Evolutionary conservation across 1,140 invertebrate species (phyloP).

Genomic region (Drosophila busckii): DNA sequence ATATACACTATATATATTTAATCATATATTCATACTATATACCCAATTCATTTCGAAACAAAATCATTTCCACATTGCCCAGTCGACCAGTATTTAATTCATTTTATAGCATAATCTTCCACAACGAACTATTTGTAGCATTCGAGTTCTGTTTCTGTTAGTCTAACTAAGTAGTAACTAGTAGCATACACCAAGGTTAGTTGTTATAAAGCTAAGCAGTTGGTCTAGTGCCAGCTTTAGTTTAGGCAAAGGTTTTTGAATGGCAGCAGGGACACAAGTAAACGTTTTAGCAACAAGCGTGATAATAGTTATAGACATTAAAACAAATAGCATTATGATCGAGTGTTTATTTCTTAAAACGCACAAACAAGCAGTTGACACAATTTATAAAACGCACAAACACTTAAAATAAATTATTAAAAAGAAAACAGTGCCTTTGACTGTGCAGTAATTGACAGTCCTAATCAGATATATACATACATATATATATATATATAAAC

Average conservation of each 20-base stretch:
- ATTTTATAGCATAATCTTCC: no score
- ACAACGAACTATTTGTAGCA: slow-evolving; percentile 57
- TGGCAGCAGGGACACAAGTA: slow-evolving; percentile 60
- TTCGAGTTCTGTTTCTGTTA: slow-evolving; percentile 44
- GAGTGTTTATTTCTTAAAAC: slow-evolving; percentile 10
- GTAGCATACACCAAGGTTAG: slow-evolving; percentile 6
- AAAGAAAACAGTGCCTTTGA: slow-evolving; percentile 66
- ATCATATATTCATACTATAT: slow-evolving; percentile 4
- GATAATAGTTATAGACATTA: slow-evolving; percentile 41
- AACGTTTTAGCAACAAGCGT: slow-evolving; percentile 57
- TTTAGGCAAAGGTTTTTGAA: slow-evolving; percentile 36
- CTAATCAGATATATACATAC: slow-evolving; percentile 15
- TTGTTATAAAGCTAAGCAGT: slow-evolving; percentile 39
- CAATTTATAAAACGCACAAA: slow-evolving; percentile 12
- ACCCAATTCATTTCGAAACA: not conserved
- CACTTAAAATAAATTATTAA: slow-evolving; percentile 3
- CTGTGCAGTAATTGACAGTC: slow-evolving; percentile 27
- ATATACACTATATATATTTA: not conserved
- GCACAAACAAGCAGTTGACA: slow-evolving; percentile 30
- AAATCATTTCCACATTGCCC: slow-evolving; percentile 1
- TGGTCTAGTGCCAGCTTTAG: not conserved
- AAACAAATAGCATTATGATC: no score
- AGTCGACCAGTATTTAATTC: slow-evolving; percentile 1
- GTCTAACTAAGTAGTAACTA: slow-evolving; percentile 17
- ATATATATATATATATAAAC: slow-evolving; percentile 4